Evolutionary conservation across 2,888 invertebrate species (phyloP), one percentile per base, ranked within the genome.

Genomic region (Calliscelio sp.): DNA sequence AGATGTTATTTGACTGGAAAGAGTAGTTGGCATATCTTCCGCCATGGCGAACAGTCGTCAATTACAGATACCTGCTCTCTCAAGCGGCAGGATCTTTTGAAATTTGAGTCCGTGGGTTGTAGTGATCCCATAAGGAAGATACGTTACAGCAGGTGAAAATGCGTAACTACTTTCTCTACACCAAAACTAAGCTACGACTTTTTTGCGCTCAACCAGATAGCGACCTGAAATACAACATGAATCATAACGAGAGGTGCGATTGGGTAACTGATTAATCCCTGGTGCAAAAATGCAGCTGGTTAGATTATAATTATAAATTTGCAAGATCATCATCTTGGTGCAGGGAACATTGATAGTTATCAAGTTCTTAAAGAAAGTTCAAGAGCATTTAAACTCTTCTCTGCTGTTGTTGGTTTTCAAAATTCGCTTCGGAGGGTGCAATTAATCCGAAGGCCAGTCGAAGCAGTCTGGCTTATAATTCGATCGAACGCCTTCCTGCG

Each of bases 391-490:
- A n/a, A 61, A 51, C 16, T 70, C 20, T 49, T 77, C 16, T 18
- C 35, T 57, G 46, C 41, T 44, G 41, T 20, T 80, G 84, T 81
- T 81, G 73, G 70, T 84, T 85, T 85, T 81, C 57, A 65, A 81
- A 78, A 78, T 78, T 84, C 68, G 68, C 73, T 68, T 28, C 73
- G 35, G 87, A 88, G 89, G 88, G 88, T 87, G 84, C 89, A 89
- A 90, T 90, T 90, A 90, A 90, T 88, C 90, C 85, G 63, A 86
- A 88, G 90, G 89, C 89, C 89, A 89, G 51, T 82, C 81, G 77
- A 55, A 77, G 78, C n/a, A 77, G 55, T 70, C 18, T 73, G 77
- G 77, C 65, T 80, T 49, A 61, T 71, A 70, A 87, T 87, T 86
- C 85, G 57, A 74, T 51, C 55, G 61, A 63, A 70, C 73, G 74